These are phyloP conservation scores for Ischnura elegans DNA, from an alignment of 2,888 invertebrate species.

Conservation along the genomic window DNA sequence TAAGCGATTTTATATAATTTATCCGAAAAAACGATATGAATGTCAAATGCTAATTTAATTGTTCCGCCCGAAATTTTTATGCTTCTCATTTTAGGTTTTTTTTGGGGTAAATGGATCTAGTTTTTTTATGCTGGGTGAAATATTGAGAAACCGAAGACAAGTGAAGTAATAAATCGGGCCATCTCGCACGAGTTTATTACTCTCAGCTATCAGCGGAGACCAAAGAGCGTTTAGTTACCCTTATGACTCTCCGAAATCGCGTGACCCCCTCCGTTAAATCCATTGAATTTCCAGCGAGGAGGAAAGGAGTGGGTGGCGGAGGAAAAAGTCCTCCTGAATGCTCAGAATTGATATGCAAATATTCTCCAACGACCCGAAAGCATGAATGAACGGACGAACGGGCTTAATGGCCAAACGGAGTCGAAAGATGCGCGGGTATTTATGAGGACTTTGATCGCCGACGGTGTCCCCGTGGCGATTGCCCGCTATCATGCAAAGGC, in stretches of 20 bases:
- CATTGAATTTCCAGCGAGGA: not conserved
- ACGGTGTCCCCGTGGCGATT: slow-evolving; percentile 45
- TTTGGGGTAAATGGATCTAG: too few relatives aligned
- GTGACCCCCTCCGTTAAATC: not conserved
- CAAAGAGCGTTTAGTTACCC: not conserved
- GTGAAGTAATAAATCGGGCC: not conserved
- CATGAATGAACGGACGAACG: slow-evolving; percentile 34
- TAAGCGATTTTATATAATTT: too few relatives aligned
- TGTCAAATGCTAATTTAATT: too few relatives aligned
- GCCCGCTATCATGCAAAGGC: slow-evolving; percentile 10
- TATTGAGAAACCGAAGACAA: not conserved
- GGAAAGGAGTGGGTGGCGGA: not conserved
- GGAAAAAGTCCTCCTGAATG: slow-evolving; percentile 13
- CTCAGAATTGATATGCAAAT: slow-evolving; percentile 63
- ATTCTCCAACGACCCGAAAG: not conserved
- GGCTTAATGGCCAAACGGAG: not conserved
- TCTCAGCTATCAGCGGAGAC: slow-evolving; percentile 15
- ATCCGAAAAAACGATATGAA: too few relatives aligned
- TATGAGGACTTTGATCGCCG: slow-evolving; percentile 32
- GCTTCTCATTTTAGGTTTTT: too few relatives aligned
- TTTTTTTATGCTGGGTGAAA: not conserved
- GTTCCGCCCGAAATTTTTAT: too few relatives aligned
- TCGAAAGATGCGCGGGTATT: slow-evolving; percentile 32
- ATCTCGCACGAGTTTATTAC: not conserved
- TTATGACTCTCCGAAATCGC: not conserved